Evolutionary conservation across 2,888 invertebrate species (phyloP), one percentile per base, ranked within the genome.

Genomic region (Nemurella pictetii): DNA sequence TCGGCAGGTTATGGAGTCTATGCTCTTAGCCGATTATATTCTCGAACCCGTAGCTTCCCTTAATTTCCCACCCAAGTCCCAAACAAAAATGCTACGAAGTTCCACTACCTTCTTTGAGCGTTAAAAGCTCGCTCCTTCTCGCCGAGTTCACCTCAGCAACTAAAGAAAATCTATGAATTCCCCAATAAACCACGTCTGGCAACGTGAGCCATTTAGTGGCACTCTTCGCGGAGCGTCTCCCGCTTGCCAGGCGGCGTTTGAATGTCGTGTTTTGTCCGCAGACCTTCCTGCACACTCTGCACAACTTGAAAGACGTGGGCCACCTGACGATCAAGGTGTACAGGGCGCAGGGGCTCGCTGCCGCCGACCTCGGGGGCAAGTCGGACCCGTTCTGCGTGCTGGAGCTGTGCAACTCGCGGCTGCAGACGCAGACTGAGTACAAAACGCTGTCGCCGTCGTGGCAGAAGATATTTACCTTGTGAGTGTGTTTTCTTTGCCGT

Each of bases 401-500:
- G 27, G 99, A 99, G 90, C 92, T 99, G 87, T 96, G 97, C 20
- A 99, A 99, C 89, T 94, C 98, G 0, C 93, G 99, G 83, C 92
- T 99, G 55, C 99, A 99, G 90, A 99, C 99, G 0, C 98, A 99
- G 90, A 99, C 99, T 0, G 99, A 99, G 90, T 99, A 99, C 90
- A 99, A 99, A 90, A 99, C 99, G 0, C 91, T 99, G 28, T 93
- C 95, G 84, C 99, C 99, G 0, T 97, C 95, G 87, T 99, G 99
- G 99, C 98, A 98, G 92, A 99, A 99, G 91, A 97, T 99, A 87
- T 99, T 99, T 90, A 98, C 97, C 78, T 99, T 99, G 97, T 98
- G 91, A 94, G 96, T 93, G 85, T 27, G 32, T n/a, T n/a, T n/a
- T n/a, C n/a, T n/a, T n/a, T n/a, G n/a, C n/a, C n/a, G n/a, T n/a